Percentiles rank a stretch among this genome's conserved stretches.
phyloP scores from a whole-genome alignment of 2,113 vertebrate species.

The Ictalurus punctatus region DNA sequence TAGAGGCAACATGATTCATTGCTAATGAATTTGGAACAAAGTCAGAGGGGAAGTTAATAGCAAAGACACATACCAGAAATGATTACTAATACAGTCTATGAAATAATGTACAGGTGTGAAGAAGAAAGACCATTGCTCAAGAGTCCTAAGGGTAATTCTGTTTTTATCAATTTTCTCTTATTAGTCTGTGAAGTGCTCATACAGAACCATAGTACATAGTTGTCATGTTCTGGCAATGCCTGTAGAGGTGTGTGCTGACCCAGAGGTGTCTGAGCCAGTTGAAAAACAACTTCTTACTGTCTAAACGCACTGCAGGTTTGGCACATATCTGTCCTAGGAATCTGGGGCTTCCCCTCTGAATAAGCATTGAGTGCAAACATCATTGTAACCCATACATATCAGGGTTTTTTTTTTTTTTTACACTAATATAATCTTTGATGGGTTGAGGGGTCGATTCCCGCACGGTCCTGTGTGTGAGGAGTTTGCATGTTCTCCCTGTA shows the following conservation, averaged over 20 bases:
- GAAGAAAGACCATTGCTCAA: constrained; percentile 58
- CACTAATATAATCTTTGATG: not conserved
- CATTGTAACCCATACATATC: not conserved
- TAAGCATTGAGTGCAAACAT: not conserved
- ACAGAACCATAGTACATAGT: constrained; percentile 50
- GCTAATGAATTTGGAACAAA: constrained; percentile 50
- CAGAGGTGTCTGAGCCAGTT: constrained; percentile 37
- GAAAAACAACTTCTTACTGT: constrained; percentile 45
- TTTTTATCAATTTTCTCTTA: constrained; percentile 48
- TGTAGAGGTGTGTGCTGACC: constrained; percentile 41
- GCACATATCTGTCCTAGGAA: constrained; percentile 39
- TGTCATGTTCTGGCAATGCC: constrained; percentile 56
- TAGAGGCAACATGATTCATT: constrained; percentile 52
- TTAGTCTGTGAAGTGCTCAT: constrained; percentile 40
- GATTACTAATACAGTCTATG: constrained; percentile 43
- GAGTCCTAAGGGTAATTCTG: constrained; percentile 35
- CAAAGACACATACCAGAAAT: constrained; percentile 50
- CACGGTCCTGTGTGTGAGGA: no score
- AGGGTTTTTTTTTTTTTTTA: not conserved
- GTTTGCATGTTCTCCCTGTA: no score
- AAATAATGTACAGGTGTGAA: constrained; percentile 51
- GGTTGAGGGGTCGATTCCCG: no score
- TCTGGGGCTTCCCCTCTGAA: constrained; percentile 51
- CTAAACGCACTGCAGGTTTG: constrained; percentile 27
- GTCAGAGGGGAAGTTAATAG: constrained; percentile 27